Evolutionary conservation across 2,797 vertebrate genomes (phyloP).

Genomic region (Zenarchopterus dispar): DNA sequence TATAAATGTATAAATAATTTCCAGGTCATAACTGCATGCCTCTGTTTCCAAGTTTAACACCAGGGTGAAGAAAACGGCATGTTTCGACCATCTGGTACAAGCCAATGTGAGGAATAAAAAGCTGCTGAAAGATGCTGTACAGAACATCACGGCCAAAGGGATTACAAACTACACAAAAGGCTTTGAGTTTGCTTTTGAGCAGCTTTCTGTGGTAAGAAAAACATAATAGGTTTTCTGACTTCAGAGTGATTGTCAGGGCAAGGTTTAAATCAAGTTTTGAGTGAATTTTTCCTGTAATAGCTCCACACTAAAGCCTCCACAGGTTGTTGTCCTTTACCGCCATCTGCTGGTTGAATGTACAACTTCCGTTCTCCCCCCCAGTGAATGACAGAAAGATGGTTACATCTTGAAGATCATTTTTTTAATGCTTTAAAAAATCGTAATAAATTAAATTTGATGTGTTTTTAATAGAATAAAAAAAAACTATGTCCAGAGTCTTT

Average conservation of each 20-base stretch:
- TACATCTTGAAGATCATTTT: neutral
- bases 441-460: neutral
- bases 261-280: constrained; percentile 30
- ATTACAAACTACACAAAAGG: constrained; percentile 99
- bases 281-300: constrained; percentile 7
- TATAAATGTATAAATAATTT: constrained; percentile 39
- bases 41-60: constrained; percentile 91
- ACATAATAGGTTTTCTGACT: neutral
- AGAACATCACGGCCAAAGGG: constrained; percentile 96
- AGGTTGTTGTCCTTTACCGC: constrained; percentile 65
- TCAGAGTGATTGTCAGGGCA: constrained; percentile 1
- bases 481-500: neutral
- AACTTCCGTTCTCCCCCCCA: constrained; percentile 1
- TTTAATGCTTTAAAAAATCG: neutral
- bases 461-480: neutral
- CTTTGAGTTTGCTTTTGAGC: constrained; percentile 97
- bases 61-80: constrained; percentile 93
- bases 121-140: constrained; percentile 94
- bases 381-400: constrained; percentile 1
- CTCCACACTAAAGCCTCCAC: constrained; percentile 9
- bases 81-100: constrained; percentile 96
- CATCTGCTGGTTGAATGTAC: constrained; percentile 74
- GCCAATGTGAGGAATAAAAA: constrained; percentile 99
- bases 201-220: constrained; percentile 90
- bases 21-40: constrained; percentile 19